Base-by-base conservation (phyloP, 2,888 invertebrate species). In the Caenorhabditis panamensis region DNA sequence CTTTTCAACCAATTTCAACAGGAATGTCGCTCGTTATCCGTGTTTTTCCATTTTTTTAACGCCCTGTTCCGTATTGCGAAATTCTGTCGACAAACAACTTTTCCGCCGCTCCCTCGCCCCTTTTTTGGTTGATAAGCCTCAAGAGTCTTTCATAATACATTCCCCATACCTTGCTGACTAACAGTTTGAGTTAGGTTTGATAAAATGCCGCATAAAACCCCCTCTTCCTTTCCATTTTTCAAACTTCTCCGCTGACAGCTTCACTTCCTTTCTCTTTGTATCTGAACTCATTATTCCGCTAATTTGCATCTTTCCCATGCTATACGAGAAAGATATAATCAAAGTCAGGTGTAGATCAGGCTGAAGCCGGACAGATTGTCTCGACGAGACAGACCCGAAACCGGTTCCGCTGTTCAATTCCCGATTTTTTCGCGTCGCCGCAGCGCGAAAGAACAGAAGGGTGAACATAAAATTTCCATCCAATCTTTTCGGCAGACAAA, bases 51-150 rank as follows among this genome's bases (percentile, higher is more conserved):
- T 8, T 16, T 53, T 51, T 36, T 22, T 18, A 24, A 63, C 18
- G 49, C 31, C 31, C 31, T 31, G 31, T 31, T 4, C 4, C 31
- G 31, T 31, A 66, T 73, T 73, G 64, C 73, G 73, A 73, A 73
- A 73, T 73, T 47, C 37, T 59, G 59, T 64, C 44, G 18, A 49
- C 66, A 73, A 73, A 73, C 73, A 73, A 64, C n/a, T 59, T 37
- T 73, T 41, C 51, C 59, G 64, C 13, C 37, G 20, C 51, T 64
- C 58, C 22, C 56, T 49, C 61, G 41, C 59, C 49, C 56, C 51
- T 66, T 53, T 73, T 73, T 53, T 5, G 59, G 73, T 31, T 66
- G 64, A 73, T 73, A 64, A 73, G 73, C 72, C 58, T 37, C 58
- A 36, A 63, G n/a, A 59, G 49, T 59, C 73, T 73, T 66, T 73